Evolutionary conservation across 2,797 vertebrate genomes (phyloP).

Genomic region (Sebastes taczanowskii): DNA sequence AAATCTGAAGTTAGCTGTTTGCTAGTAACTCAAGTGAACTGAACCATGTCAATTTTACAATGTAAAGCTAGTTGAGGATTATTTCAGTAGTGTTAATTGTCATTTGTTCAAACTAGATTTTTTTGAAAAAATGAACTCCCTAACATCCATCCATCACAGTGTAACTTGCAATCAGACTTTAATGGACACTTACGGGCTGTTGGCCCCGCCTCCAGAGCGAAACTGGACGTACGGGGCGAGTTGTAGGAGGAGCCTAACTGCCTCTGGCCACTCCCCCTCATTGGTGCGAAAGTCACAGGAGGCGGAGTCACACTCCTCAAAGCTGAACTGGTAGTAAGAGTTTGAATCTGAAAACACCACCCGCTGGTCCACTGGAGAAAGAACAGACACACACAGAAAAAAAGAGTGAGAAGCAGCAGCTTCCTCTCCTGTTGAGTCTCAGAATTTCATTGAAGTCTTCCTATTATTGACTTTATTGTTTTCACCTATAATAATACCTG

Average conservation of each 20-base stretch:
- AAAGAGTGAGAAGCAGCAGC: neutral
- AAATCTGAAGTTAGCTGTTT: neutral
- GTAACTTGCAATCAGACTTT: neutral
- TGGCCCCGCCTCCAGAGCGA: slow-evolving; percentile 82
- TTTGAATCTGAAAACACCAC: slow-evolving; percentile 93
- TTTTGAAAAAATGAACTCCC: neutral
- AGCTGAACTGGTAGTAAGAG: slow-evolving; percentile 97
- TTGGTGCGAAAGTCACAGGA: slow-evolving; percentile 92
- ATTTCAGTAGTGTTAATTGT: neutral
- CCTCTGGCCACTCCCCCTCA: slow-evolving; percentile 93
- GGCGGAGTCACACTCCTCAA: slow-evolving; percentile 91
- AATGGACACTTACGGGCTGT: slow-evolving; percentile 87
- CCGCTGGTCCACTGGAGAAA: slow-evolving; percentile 89
- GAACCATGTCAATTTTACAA: neutral
- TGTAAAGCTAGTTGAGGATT: neutral
- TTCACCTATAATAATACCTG: neutral
- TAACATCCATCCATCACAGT: neutral
- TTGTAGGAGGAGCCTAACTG: slow-evolving; percentile 90
- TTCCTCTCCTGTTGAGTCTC: neutral
- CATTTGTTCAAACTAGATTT: neutral
- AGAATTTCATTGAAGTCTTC: neutral
- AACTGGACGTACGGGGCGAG: slow-evolving; percentile 89
- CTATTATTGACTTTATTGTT: neutral
- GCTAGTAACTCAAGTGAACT: neutral
- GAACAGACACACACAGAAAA: slow-evolving; percentile 14